These are phyloP conservation scores for Orius insidiosus DNA, from an alignment of 1,140 invertebrate species.

Conservation along the genomic window DNA sequence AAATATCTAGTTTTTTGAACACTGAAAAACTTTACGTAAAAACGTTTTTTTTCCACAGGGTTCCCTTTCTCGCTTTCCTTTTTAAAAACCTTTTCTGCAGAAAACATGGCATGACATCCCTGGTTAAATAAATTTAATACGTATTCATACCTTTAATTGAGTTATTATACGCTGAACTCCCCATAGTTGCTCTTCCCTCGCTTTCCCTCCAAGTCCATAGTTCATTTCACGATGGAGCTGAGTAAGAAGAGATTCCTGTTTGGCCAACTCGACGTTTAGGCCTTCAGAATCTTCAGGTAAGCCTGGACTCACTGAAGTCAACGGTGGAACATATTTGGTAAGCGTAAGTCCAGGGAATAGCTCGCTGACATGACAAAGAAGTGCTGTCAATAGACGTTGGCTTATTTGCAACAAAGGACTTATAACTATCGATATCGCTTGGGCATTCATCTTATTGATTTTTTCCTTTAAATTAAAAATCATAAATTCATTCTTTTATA, in stretches of 20 bases:
- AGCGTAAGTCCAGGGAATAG: conserved; percentile 60
- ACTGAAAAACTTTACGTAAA: no score
- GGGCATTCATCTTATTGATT: conserved; percentile 74
- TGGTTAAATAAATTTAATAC: no score
- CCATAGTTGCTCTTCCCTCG: conserved; percentile 83
- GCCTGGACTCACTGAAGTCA: conserved; percentile 40
- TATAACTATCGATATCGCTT: conserved; percentile 66
- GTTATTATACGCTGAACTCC: conserved; percentile 90
- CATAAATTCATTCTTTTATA: neutral
- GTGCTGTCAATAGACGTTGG: conserved; percentile 59
- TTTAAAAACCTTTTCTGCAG: no score
- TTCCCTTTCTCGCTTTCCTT: no score
- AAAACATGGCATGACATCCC: no score
- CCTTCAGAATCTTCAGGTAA: conserved; percentile 42
- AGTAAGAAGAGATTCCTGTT: conserved; percentile 75
- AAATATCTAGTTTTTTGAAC: no score
- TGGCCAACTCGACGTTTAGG: conserved; percentile 55
- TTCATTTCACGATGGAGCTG: conserved; percentile 86
- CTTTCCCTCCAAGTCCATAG: conserved; percentile 67
- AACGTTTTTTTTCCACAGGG: no score
- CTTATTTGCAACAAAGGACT: conserved; percentile 82
- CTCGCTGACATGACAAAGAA: conserved; percentile 58
- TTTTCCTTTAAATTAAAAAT: conserved; percentile 40
- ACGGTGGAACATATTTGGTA: conserved; percentile 62
- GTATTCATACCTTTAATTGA: conserved; percentile 80